phyloP scores from a whole-genome alignment of 1,140 invertebrate species.

The Protaetia brevitarsis region DNA sequence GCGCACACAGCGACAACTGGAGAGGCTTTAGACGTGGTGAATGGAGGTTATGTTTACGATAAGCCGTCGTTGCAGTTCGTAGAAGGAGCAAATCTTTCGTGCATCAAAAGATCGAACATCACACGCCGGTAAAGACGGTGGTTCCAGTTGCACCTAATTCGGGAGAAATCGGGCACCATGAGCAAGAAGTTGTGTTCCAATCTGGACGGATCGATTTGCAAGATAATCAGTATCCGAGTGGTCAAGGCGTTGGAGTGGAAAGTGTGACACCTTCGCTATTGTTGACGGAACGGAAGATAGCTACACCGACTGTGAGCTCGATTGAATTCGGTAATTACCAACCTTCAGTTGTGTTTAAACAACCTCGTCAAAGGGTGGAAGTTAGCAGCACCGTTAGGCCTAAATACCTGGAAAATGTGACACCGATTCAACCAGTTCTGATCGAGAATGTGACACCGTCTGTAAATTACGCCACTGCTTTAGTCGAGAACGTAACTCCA shows the following conservation, averaged over 20 bases:
- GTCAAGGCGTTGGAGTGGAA: too few relatives aligned
- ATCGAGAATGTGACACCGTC: neutral
- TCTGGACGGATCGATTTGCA: too few relatives aligned
- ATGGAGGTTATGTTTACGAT: slow-evolving; percentile 11
- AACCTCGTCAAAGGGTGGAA: neutral
- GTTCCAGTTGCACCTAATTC: neutral
- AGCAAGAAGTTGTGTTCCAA: neutral
- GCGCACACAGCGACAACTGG: neutral
- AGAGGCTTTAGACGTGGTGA: neutral
- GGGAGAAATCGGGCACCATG: neutral
- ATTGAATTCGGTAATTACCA: neutral
- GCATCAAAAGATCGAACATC: neutral
- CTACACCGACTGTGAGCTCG: neutral
- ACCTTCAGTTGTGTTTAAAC: neutral
- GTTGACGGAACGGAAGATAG: neutral
- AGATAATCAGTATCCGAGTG: too few relatives aligned
- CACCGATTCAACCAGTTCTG: neutral
- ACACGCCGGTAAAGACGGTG: neutral
- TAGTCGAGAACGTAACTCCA: neutral
- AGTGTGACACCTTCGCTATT: neutral
- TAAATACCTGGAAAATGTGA: neutral
- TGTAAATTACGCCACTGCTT: neutral
- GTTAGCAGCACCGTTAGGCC: neutral
- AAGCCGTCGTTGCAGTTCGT: neutral
- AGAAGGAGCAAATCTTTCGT: neutral